Conservation (phyloP, 2,888 invertebrate genomes). For the Gryllus longicercus region DNA sequence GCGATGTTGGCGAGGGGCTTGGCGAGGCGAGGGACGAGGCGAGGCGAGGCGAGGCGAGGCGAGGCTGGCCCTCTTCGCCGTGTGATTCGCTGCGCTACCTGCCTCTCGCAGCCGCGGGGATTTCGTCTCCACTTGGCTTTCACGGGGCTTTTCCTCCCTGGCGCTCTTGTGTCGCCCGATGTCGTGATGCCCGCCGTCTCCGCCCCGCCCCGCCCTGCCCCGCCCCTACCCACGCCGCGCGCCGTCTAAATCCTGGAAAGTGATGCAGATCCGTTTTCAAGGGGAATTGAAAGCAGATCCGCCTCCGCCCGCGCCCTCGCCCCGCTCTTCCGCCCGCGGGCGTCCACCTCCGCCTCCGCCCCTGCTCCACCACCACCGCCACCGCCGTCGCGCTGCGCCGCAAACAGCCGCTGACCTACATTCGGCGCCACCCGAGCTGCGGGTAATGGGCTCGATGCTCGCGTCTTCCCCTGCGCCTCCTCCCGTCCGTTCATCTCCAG, state of each 20-base stretch:
- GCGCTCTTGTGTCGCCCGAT: neutral
- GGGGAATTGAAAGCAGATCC: constrained; percentile 1
- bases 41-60: too few species aligned
- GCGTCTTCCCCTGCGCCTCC: too few species aligned
- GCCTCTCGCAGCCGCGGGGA: neutral
- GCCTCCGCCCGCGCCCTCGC: neutral
- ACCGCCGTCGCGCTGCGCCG: too few species aligned
- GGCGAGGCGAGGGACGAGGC: too few species aligned
- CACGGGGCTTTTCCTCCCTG: neutral
- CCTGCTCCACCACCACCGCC: too few species aligned
- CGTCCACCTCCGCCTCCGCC: neutral
- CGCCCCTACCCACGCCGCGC: neutral
- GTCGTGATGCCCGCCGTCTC: neutral
- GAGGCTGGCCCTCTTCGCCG: too few species aligned
- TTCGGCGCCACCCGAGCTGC: too few species aligned
- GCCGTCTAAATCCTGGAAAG: neutral
- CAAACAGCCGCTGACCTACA: too few species aligned
- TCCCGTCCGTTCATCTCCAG: too few species aligned
- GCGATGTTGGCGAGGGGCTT: too few species aligned
- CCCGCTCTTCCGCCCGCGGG: neutral
- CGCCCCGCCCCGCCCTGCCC: neutral
- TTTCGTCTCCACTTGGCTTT: neutral
- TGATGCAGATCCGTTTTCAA: constrained; percentile 11
- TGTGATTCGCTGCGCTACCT: too few species aligned
- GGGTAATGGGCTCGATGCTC: too few species aligned